Percentiles rank a stretch among this genome's conserved stretches.
Evolutionary conservation across 1,140 invertebrate species (phyloP).

Genomic region (Ridgeia piscesae): DNA sequence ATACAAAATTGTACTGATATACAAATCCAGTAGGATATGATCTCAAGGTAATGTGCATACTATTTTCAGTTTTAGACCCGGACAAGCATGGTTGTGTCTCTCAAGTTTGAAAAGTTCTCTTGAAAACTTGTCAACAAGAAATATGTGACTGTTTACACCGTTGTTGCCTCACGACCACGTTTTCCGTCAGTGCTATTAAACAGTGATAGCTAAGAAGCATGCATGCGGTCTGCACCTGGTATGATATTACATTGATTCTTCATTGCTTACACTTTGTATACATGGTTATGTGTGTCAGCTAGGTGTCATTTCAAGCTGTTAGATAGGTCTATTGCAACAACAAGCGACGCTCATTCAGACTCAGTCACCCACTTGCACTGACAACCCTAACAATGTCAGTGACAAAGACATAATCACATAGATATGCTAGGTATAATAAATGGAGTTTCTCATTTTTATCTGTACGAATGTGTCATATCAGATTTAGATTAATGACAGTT

Average conservation of each 20-base stretch:
- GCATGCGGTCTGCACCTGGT: not conserved
- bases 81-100: not conserved
- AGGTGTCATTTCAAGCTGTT: not conserved
- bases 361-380: not conserved
- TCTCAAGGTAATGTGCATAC: not conserved
- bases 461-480: not conserved
- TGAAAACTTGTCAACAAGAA: constrained; percentile 4
- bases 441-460: not conserved
- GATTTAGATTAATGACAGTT: too few relatives aligned
- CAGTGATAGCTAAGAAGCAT: not conserved
- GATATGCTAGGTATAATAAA: too few relatives aligned
- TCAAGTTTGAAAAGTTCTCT: not conserved
- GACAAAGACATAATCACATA: too few relatives aligned
- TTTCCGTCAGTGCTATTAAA: not conserved
- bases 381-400: too few relatives aligned
- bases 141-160: not conserved
- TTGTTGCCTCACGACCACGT: not conserved
- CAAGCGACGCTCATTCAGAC: not conserved
- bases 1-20: not conserved
- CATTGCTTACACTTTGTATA: not conserved
- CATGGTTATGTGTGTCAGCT: not conserved
- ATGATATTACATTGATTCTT: not conserved
- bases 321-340: not conserved
- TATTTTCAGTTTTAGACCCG: not conserved
- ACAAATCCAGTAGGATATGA: constrained; percentile 5